A percentile compares a stretch with the other conserved stretches of the same genome.
These are phyloP conservation scores for Stomatorhinus walkeri DNA, from an alignment of 2,797 vertebrate genomes.

Conservation along the genomic window DNA sequence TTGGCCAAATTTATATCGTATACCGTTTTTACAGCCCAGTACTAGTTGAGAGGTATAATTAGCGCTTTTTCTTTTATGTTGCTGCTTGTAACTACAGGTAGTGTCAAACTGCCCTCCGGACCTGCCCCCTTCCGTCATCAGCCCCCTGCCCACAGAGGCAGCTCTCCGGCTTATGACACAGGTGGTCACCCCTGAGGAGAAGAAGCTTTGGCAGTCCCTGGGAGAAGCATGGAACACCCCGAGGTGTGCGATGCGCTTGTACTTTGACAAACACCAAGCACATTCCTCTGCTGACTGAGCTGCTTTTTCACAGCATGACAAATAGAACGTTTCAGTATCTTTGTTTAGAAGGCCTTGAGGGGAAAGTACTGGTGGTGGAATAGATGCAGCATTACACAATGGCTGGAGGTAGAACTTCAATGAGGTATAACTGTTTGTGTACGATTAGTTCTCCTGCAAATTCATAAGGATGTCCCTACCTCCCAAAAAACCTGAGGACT, in stretches of 20 bases:
- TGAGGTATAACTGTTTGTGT: background rate
- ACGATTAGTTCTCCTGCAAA: background rate
- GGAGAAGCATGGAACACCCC: conserved; percentile 67
- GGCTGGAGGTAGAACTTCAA: background rate
- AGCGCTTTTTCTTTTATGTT: background rate
- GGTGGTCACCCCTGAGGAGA: conserved; percentile 48
- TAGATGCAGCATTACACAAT: background rate
- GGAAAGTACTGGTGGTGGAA: background rate
- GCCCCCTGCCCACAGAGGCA: conserved; percentile 63
- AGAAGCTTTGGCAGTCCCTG: conserved; percentile 59
- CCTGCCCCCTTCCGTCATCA: conserved; percentile 50
- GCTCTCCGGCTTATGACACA: conserved; percentile 59
- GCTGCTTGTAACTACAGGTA: conserved; percentile 46
- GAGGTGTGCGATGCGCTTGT: conserved; percentile 47
- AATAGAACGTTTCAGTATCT: background rate
- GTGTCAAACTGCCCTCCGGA: conserved; percentile 49
- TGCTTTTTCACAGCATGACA: background rate
- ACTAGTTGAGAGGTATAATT: background rate
- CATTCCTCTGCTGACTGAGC: background rate
- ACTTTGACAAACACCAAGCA: background rate
- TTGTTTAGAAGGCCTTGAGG: background rate
- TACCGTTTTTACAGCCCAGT: too few species aligned
- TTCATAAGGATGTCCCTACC: background rate
- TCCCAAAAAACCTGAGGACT: background rate
- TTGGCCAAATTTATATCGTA: too few species aligned